Evolutionary conservation across 2,113 vertebrate species (phyloP).

Genomic region (Gymnobelideus leadbeateri): DNA sequence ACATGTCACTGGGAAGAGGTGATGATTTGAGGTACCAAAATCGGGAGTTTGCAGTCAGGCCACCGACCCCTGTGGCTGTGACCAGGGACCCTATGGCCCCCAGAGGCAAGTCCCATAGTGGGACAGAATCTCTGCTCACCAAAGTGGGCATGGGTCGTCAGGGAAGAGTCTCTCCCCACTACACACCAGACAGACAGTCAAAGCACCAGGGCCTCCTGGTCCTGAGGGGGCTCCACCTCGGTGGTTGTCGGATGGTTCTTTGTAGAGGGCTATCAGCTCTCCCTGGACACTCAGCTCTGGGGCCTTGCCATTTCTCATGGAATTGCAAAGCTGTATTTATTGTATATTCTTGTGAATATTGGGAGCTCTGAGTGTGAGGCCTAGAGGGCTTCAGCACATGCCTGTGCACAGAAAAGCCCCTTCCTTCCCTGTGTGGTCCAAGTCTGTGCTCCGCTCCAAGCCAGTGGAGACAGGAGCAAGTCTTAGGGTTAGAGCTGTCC

Average conservation of each 20-base stretch:
- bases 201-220: slow-evolving; percentile 12
- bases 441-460: slow-evolving; percentile 58
- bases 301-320: slow-evolving; percentile 36
- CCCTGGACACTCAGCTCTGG: slow-evolving; percentile 50
- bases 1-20: not conserved
- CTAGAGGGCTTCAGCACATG: slow-evolving; percentile 4
- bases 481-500: slow-evolving; percentile 35
- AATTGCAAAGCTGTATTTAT: slow-evolving; percentile 76
- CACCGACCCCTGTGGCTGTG: slow-evolving; percentile 20
- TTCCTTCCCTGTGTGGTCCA: slow-evolving; percentile 5
- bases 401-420: not conserved
- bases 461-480: slow-evolving; percentile 7
- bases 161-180: rapidly evolving
- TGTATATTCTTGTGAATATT: slow-evolving; percentile 85
- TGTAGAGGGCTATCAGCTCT: slow-evolving; percentile 51
- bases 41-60: slow-evolving; percentile 26
- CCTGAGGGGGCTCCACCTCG: not conserved
- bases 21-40: slow-evolving; percentile 46
- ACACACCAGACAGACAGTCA: not conserved
- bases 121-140: rapidly evolving
- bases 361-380: slow-evolving; percentile 56
- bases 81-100: not conserved
- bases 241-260: slow-evolving; percentile 19
- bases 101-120: not conserved
- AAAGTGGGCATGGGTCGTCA: rapidly evolving